Percentiles rank a stretch among this genome's conserved stretches.
These are phyloP conservation scores for Nephrocerus scutellatus DNA, from an alignment of 2,888 invertebrate species.

Conservation along the genomic window DNA sequence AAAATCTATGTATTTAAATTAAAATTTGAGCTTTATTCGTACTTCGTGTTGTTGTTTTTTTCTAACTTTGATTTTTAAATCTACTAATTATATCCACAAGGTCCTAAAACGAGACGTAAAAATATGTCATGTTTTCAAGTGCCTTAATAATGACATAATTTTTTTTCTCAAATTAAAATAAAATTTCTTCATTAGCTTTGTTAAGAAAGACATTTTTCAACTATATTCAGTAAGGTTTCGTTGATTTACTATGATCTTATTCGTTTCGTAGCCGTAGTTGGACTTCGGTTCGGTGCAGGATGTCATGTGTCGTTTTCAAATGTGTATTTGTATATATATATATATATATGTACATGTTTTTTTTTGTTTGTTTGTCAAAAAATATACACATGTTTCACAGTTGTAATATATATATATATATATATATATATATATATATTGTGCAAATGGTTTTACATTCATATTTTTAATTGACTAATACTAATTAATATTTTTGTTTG, in stretches of 20 bases:
- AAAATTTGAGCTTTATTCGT: too few relatives aligned
- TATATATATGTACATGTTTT: slow-evolving; percentile 12
- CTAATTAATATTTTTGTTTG: slow-evolving; percentile 1
- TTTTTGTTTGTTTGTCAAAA: slow-evolving; percentile 7
- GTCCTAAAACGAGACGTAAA: too few relatives aligned
- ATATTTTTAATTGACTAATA: neutral
- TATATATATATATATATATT: slow-evolving; percentile 5
- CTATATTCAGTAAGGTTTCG: neutral
- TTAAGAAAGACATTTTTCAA: neutral
- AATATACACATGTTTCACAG: slow-evolving; percentile 4
- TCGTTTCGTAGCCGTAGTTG: neutral
- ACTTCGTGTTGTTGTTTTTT: too few relatives aligned
- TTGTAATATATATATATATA: slow-evolving; percentile 4
- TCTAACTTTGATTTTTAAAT: too few relatives aligned
- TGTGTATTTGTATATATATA: slow-evolving; percentile 1
- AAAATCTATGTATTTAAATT: too few relatives aligned
- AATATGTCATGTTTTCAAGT: too few relatives aligned
- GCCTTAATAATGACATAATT: too few relatives aligned
- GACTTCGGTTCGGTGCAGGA: neutral
- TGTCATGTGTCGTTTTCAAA: neutral
- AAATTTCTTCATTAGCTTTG: neutral
- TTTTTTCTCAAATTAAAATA: too few relatives aligned
- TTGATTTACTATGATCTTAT: neutral
- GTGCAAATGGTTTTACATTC: slow-evolving; percentile 1
- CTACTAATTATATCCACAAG: too few relatives aligned